A percentile compares a stretch with the other conserved stretches of the same genome.
Conservation (phyloP, 2,113 vertebrate species). For the Thymallus thymallus region DNA sequence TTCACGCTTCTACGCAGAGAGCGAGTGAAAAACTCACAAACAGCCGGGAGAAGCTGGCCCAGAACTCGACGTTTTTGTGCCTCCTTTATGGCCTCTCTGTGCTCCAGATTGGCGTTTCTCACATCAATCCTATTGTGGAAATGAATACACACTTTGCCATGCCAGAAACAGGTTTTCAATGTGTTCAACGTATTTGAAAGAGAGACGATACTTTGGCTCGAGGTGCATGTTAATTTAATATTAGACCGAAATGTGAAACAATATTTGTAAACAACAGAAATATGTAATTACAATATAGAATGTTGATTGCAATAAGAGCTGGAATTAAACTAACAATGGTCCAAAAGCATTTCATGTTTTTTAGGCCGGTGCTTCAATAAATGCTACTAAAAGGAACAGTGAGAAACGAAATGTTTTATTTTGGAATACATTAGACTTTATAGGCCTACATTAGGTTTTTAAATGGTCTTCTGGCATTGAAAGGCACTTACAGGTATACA, state of each 20-base stretch:
- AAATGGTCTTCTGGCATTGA: slow-evolving; percentile 45
- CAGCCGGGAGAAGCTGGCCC: slow-evolving; percentile 77
- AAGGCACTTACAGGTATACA: slow-evolving; percentile 73
- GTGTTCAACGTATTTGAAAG: too few species aligned
- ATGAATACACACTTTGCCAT: slow-evolving; percentile 62
- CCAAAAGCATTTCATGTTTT: too few species aligned
- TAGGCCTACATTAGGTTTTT: slow-evolving; percentile 51
- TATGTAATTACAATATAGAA: too few species aligned
- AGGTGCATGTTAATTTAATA: neutral
- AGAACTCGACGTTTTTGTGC: slow-evolving; percentile 51
- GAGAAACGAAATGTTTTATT: slow-evolving; percentile 50
- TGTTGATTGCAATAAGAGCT: too few species aligned
- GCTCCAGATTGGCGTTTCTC: slow-evolving; percentile 86
- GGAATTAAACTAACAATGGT: too few species aligned
- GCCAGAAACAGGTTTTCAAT: slow-evolving; percentile 50
- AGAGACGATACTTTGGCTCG: neutral
- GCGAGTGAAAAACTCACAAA: slow-evolving; percentile 84
- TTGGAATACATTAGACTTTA: slow-evolving; percentile 55
- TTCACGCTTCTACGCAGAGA: slow-evolving; percentile 87
- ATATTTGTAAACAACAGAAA: too few species aligned
- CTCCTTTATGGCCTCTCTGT: slow-evolving; percentile 15
- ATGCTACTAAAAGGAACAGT: slow-evolving; percentile 4
- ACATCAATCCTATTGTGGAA: slow-evolving; percentile 83
- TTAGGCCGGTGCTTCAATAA: too few species aligned
- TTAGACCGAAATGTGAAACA: too few species aligned